A percentile compares a stretch with the other conserved stretches of the same genome.
These are phyloP conservation scores for Parnassius smintheus DNA, from an alignment of 2,888 invertebrate species.

Conservation along the genomic window DNA sequence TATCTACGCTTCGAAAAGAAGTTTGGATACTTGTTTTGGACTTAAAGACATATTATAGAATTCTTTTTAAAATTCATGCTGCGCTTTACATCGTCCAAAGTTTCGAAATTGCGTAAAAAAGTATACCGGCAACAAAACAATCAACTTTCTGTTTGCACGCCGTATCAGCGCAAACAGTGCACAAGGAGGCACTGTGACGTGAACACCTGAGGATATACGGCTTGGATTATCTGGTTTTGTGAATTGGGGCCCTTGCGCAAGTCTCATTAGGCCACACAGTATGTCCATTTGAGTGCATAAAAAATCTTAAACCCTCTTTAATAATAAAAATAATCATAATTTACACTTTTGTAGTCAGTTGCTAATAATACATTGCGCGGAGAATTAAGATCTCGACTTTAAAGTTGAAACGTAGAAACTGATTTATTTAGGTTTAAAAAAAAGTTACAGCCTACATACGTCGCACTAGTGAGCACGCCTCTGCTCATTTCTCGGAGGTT, in stretches of 20 bases:
- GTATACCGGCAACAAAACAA: not conserved
- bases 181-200: conserved; percentile 5
- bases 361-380: no score
- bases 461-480: no score
- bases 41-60: not conserved
- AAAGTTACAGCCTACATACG: no score
- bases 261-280: conserved; percentile 7
- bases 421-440: no score
- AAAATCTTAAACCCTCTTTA: not conserved
- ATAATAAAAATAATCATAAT: no score
- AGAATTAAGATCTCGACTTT: no score
- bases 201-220: conserved; percentile 22
- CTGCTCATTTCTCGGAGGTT: no score
- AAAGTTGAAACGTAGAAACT: no score
- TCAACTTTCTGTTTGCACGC: conserved; percentile 18
- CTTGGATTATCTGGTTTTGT: conserved; percentile 21
- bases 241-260: conserved; percentile 12
- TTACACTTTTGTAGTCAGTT: no score
- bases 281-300: not conserved
- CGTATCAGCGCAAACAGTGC: conserved; percentile 13
- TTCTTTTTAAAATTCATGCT: not conserved
- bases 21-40: no score
- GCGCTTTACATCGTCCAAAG: not conserved
- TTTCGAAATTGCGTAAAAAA: conserved; percentile 3
- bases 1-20: no score